Conservation (phyloP, 2,113 vertebrate genomes). For the Mus musculus region DNA sequence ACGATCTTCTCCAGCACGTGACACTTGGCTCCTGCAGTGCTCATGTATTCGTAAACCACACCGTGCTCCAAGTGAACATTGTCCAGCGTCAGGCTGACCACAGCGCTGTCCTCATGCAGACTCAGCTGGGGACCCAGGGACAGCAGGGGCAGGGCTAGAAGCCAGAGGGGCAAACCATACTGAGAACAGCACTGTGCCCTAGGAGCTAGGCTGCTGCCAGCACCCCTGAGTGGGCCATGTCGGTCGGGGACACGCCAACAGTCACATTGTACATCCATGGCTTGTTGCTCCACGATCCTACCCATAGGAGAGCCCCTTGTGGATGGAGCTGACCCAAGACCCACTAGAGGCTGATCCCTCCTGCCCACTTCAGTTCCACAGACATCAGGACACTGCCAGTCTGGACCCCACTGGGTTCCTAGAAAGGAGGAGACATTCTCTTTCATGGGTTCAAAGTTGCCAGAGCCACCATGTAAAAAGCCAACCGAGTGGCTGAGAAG, state of each 20-base stretch:
- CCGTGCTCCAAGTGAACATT: slow-evolving; percentile 96
- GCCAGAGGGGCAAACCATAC: background rate
- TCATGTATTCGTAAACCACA: slow-evolving; percentile 96
- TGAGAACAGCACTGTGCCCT: background rate
- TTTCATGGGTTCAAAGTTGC: background rate
- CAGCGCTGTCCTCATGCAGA: slow-evolving; percentile 84
- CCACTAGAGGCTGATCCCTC: background rate
- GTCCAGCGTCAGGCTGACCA: slow-evolving; percentile 95
- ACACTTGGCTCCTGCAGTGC: slow-evolving; percentile 94
- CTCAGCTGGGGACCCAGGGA: slow-evolving; percentile 74
- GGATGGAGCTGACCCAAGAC: background rate
- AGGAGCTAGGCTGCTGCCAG: background rate
- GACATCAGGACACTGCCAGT: no score
- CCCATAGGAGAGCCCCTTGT: background rate
- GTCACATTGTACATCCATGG: no score
- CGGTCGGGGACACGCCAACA: background rate
- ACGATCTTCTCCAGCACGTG: slow-evolving; percentile 97
- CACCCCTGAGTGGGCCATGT: background rate
- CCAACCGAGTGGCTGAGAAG: background rate
- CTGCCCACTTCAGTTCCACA: background rate
- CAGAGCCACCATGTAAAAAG: background rate
- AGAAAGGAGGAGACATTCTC: background rate
- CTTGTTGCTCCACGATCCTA: no score
- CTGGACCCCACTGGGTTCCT: background rate
- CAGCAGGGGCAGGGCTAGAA: slow-evolving; percentile 82